Evolutionary conservation across 1,140 invertebrate genomes (phyloP).

Genomic region (Hyposmocoma kahamanoa): DNA sequence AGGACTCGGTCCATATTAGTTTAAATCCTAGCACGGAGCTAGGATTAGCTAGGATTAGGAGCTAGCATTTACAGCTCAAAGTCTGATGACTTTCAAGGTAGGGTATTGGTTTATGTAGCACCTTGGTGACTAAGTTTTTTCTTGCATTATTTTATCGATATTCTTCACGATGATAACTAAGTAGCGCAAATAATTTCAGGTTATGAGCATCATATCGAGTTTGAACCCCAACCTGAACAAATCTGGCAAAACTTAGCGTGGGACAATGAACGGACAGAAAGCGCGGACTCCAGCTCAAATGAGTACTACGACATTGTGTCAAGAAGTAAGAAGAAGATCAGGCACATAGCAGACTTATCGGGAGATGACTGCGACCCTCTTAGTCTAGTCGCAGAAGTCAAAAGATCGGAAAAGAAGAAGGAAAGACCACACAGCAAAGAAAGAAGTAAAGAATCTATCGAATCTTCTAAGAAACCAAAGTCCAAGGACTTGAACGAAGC

Average conservation of each 20-base stretch:
- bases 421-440: conserved; percentile 38
- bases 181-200: too few species aligned
- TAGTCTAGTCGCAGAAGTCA: conserved; percentile 26
- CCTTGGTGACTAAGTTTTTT: too few species aligned
- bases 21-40: too few species aligned
- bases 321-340: conserved; percentile 36
- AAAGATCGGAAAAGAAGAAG: conserved; percentile 27
- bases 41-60: too few species aligned
- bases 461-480: too few species aligned
- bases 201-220: conserved; percentile 64
- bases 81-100: too few species aligned
- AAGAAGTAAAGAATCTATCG: conserved; percentile 29
- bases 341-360: conserved; percentile 6
- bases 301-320: conserved; percentile 2
- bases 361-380: conserved; percentile 46
- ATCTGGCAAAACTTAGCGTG: conserved; percentile 30
- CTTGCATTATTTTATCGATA: too few species aligned
- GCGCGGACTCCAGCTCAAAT: conserved; percentile 14
- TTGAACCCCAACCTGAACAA: conserved; percentile 40
- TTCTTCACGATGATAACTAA: too few species aligned
- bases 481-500: too few species aligned
- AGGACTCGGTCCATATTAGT: too few species aligned
- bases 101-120: too few species aligned
- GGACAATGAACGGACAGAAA: conserved; percentile 26
- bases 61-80: too few species aligned